phyloP scores from a whole-genome alignment of 2,113 vertebrate species.

The Xiphorhynchus elegans region DNA sequence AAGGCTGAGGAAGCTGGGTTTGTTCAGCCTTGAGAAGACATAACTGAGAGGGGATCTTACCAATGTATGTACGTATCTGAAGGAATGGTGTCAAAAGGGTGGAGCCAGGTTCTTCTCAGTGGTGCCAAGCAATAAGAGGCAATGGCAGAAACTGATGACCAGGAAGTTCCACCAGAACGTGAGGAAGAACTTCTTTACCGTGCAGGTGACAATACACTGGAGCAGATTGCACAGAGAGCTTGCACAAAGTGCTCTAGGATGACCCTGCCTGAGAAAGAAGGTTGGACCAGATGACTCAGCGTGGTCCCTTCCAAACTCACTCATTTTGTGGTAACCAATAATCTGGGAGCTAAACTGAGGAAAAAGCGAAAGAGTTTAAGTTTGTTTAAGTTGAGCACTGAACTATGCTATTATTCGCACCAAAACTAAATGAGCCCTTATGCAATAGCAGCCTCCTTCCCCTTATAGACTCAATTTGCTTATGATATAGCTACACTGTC shows the following conservation, averaged over 20 bases:
- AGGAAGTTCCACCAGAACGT: background rate
- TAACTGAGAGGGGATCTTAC: background rate
- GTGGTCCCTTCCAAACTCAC: background rate
- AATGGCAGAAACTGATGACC: background rate
- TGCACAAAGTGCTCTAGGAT: no score
- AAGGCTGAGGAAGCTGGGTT: background rate
- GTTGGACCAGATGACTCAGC: background rate
- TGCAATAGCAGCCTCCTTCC: background rate
- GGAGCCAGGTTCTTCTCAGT: background rate
- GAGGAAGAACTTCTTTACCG: background rate
- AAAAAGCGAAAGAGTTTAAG: background rate
- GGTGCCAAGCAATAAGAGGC: background rate
- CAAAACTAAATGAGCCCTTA: background rate
- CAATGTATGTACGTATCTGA: background rate
- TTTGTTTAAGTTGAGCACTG: background rate
- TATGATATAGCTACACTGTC: background rate
- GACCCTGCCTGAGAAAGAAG: background rate
- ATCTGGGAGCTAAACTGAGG: background rate
- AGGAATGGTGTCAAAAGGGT: background rate
- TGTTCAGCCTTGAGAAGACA: background rate
- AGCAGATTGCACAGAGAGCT: background rate
- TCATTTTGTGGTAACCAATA: background rate
- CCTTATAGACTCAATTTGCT: background rate
- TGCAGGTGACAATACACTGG: background rate
- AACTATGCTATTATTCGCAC: fast-evolving